Evolutionary conservation across 2,113 vertebrate genomes (phyloP).

Genomic region (Mungos mungo): DNA sequence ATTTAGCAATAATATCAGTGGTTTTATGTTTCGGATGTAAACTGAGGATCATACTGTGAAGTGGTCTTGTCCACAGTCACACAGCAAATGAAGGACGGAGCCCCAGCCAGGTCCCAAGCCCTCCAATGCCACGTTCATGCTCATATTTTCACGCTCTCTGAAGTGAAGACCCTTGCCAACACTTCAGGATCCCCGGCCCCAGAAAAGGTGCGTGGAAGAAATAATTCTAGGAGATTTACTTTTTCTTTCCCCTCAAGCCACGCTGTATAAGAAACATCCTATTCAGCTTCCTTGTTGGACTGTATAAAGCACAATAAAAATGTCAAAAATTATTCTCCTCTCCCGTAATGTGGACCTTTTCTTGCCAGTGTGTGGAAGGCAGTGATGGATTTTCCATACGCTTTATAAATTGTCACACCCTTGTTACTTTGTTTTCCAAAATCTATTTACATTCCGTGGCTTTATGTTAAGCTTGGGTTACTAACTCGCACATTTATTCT

Average conservation of each 20-base stretch:
- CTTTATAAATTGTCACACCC: constrained; percentile 71
- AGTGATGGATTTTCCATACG: constrained; percentile 62
- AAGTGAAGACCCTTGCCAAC: neutral
- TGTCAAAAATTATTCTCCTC: constrained; percentile 56
- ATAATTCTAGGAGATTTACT: neutral
- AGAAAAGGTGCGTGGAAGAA: neutral
- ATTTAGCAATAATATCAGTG: neutral
- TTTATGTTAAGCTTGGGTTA: constrained; percentile 72
- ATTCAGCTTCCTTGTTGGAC: neutral
- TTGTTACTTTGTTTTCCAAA: constrained; percentile 72
- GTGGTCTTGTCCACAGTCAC: neutral
- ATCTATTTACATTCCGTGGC: constrained; percentile 66
- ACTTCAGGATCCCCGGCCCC: neutral
- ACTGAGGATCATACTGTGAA: neutral
- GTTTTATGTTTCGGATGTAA: neutral
- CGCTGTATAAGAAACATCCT: neutral
- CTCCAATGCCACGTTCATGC: neutral
- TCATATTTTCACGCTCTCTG: neutral
- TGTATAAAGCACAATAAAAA: constrained; percentile 61
- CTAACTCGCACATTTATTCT: constrained; percentile 71
- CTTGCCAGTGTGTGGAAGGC: constrained; percentile 22
- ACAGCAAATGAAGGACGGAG: neutral
- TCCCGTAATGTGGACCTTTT: constrained; percentile 23
- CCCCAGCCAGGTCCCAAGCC: neutral
- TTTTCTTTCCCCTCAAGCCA: neutral